A percentile compares a stretch with the other conserved stretches of the same genome.
These are phyloP conservation scores for Pogonomyrmex californicus DNA, from an alignment of 1,140 invertebrate genomes.

Conservation along the genomic window DNA sequence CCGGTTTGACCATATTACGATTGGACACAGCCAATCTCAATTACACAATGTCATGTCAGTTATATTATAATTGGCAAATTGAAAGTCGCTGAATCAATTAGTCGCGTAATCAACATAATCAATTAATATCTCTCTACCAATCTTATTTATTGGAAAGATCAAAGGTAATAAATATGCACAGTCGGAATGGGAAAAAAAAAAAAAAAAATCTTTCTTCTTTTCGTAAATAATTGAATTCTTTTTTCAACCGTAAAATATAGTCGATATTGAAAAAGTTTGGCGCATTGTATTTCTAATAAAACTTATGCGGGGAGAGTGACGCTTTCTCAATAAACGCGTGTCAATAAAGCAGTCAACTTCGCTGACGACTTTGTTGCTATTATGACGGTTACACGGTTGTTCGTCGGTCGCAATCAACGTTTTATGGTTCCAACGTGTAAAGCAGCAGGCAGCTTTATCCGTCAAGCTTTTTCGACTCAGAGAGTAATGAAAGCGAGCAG, in stretches of 20 bases:
- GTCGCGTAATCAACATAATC: too few species aligned
- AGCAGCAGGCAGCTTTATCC: conserved; percentile 34
- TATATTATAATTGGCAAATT: too few species aligned
- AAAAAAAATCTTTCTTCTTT: not conserved
- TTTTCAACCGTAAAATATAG: not conserved
- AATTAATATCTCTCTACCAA: too few species aligned
- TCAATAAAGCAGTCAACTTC: conserved; percentile 66
- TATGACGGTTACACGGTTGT: conserved; percentile 64
- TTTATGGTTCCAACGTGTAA: conserved; percentile 56
- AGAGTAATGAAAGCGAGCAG: conserved; percentile 35
- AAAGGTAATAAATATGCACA: conserved; percentile 30
- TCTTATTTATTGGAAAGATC: conserved; percentile 54
- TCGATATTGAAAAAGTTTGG: conserved; percentile 80
- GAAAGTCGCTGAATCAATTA: too few species aligned
- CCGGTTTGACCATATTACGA: too few species aligned
- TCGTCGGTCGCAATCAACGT: conserved; percentile 39
- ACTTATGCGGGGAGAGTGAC: conserved; percentile 22
- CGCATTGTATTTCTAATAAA: conserved; percentile 79
- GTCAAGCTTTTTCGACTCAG: conserved; percentile 20
- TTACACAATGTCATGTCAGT: too few species aligned
- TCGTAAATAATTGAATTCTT: not conserved
- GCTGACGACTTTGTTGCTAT: conserved; percentile 67
- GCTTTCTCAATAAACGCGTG: conserved; percentile 76
- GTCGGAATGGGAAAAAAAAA: conserved; percentile 9
- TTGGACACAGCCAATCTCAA: too few species aligned